phyloP scores from a whole-genome alignment of 2,113 vertebrate species.

The Oenanthe melanoleuca region DNA sequence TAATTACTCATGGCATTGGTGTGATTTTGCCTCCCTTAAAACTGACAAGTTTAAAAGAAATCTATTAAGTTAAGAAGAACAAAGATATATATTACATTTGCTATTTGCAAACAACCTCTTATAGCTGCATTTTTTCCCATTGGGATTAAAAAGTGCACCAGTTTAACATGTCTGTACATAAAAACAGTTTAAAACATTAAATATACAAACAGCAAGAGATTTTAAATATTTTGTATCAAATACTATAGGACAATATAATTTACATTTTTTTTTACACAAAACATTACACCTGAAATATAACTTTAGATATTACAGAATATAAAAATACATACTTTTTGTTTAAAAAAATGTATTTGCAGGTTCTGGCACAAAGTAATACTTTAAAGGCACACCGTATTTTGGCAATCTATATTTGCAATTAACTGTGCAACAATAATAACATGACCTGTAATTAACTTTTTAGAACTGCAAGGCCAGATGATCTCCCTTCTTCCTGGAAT shows the following conservation, averaged over 20 bases:
- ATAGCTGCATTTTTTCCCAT: slow-evolving; percentile 75
- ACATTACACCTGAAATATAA: slow-evolving; percentile 84
- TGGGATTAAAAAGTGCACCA: slow-evolving; percentile 82
- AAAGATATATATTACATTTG: slow-evolving; percentile 74
- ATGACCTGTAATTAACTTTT: not conserved
- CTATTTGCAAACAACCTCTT: slow-evolving; percentile 72
- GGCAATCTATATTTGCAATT: not conserved
- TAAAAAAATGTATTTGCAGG: slow-evolving; percentile 74
- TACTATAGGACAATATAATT: slow-evolving; percentile 85
- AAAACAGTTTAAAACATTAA: slow-evolving; percentile 78
- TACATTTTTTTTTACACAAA: slow-evolving; percentile 74
- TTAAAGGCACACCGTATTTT: slow-evolving; percentile 59
- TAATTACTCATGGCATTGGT: slow-evolving; percentile 46
- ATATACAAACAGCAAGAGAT: slow-evolving; percentile 77
- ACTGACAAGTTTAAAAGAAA: slow-evolving; percentile 67
- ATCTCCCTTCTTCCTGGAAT: not conserved
- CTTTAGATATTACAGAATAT: slow-evolving; percentile 79
- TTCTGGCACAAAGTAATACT: slow-evolving; percentile 67
- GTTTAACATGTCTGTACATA: slow-evolving; percentile 82
- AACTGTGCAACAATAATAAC: slow-evolving; percentile 1
- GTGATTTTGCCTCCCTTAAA: slow-evolving; percentile 1
- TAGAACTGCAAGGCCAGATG: not conserved
- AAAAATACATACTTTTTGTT: slow-evolving; percentile 81
- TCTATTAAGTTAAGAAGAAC: slow-evolving; percentile 77
- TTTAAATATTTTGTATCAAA: slow-evolving; percentile 84